Evolutionary conservation across 2,888 invertebrate species (phyloP).

Genomic region (Cosmia trapezina): DNA sequence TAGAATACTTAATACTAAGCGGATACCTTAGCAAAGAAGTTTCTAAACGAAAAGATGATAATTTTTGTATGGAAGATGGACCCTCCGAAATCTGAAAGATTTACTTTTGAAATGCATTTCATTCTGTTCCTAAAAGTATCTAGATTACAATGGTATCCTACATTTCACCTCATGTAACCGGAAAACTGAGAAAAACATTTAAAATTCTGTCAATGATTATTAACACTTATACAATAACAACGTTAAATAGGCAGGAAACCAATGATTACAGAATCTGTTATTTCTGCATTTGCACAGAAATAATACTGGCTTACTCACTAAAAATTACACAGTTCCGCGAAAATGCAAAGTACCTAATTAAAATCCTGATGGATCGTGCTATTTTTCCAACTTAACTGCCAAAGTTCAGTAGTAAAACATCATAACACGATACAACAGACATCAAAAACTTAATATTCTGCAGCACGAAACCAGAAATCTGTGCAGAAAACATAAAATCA

Average conservation of each 20-base stretch:
- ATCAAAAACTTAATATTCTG: constrained; percentile 40
- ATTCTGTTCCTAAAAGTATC: not conserved
- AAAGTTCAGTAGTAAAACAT: constrained; percentile 12
- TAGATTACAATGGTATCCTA: too few relatives aligned
- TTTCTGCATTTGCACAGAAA: not conserved
- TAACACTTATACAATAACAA: not conserved
- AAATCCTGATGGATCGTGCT: not conserved
- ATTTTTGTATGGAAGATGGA: not conserved
- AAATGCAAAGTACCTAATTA: not conserved
- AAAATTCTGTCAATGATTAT: not conserved
- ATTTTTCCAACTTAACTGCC: not conserved
- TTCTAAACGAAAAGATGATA: not conserved
- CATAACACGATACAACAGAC: constrained; percentile 5
- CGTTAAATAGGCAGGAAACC: too few relatives aligned
- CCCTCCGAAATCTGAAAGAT: not conserved
- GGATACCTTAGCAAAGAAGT: not conserved
- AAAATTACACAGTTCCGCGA: not conserved
- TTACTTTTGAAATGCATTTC: not conserved
- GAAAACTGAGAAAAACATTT: not conserved
- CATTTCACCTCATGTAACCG: not conserved
- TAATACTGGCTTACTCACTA: not conserved
- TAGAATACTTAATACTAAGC: constrained; percentile 6
- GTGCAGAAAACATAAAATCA: constrained; percentile 48
- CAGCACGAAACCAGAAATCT: constrained; percentile 35
- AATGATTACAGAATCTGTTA: not conserved